These are phyloP conservation scores for Tethea ocularis DNA, from an alignment of 2,888 invertebrate species.

Conservation along the genomic window DNA sequence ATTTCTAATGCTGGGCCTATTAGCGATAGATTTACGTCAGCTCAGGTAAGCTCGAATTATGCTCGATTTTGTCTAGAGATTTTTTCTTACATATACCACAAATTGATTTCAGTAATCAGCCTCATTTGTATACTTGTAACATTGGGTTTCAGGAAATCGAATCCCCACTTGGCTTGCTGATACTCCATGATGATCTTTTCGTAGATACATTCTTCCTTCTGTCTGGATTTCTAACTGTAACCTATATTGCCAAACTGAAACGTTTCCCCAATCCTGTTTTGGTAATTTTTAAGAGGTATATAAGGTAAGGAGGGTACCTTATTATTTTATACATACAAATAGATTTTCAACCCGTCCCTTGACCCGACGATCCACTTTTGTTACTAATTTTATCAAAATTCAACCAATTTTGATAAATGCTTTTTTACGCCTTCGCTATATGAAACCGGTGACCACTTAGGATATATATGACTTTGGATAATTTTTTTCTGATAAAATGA, in stretches of 20 bases:
- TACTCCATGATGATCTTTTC: slow-evolving; percentile 85
- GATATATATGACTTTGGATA: no score
- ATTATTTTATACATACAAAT: neutral
- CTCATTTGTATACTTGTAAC: neutral
- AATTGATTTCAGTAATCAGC: no score
- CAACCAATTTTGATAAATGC: no score
- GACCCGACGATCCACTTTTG: no score
- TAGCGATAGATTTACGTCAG: slow-evolving; percentile 80
- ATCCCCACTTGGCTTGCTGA: slow-evolving; percentile 56
- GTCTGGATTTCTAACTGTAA: slow-evolving; percentile 84
- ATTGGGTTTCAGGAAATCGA: slow-evolving; percentile 39
- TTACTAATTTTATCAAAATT: no score
- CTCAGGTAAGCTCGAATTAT: slow-evolving; percentile 78
- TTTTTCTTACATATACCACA: no score
- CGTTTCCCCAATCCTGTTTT: slow-evolving; percentile 70
- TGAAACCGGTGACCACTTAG: no score
- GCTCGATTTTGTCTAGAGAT: no score
- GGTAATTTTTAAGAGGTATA: slow-evolving; percentile 82
- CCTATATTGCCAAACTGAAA: slow-evolving; percentile 63
- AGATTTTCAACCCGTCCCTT: no score
- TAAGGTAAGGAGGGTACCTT: slow-evolving; percentile 75
- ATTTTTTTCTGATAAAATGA: no score
- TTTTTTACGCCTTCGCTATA: no score
- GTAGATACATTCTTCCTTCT: slow-evolving; percentile 87
- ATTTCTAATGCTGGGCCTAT: slow-evolving; percentile 80